phyloP scores from a whole-genome alignment of 1,140 invertebrate species.

The Paralvinella palmiformis region DNA sequence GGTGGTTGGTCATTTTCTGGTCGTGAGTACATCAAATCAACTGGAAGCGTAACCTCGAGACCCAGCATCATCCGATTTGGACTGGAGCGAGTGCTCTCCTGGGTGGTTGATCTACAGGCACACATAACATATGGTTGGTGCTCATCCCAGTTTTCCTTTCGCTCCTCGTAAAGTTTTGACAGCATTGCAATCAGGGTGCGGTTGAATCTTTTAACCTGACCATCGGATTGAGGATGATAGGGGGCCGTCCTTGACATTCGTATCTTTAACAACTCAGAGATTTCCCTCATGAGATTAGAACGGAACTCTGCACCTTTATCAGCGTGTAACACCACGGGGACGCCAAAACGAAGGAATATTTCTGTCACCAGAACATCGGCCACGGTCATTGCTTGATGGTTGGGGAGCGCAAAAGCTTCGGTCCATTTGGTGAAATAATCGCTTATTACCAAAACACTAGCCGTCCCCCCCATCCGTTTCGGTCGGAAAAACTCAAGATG shows the following conservation, averaged over 20 bases:
- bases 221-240: slow-evolving; percentile 28
- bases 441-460: slow-evolving; percentile 42
- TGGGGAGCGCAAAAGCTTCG: slow-evolving; percentile 38
- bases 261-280: slow-evolving; percentile 20
- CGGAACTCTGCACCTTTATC: slow-evolving; percentile 37
- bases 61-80: slow-evolving; percentile 26
- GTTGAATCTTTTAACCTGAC: slow-evolving; percentile 15
- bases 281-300: slow-evolving; percentile 19
- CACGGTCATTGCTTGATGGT: slow-evolving; percentile 43
- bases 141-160: slow-evolving; percentile 27
- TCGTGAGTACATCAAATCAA: slow-evolving; percentile 15
- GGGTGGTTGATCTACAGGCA: slow-evolving; percentile 24
- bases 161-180: slow-evolving; percentile 23
- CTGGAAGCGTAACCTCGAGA: slow-evolving; percentile 21
- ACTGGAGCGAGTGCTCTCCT: slow-evolving; percentile 24
- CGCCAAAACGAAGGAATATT: slow-evolving; percentile 38
- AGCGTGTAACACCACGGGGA: slow-evolving; percentile 35
- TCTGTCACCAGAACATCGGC: slow-evolving; percentile 40
- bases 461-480: slow-evolving; percentile 24
- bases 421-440: slow-evolving; percentile 49
- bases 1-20: background rate
- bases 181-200: slow-evolving; percentile 15
- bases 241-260: slow-evolving; percentile 18
- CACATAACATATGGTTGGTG: slow-evolving; percentile 21
- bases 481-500: slow-evolving; percentile 22